Evolutionary conservation across 2,113 vertebrate species (phyloP).

Genomic region (Perca flavescens): DNA sequence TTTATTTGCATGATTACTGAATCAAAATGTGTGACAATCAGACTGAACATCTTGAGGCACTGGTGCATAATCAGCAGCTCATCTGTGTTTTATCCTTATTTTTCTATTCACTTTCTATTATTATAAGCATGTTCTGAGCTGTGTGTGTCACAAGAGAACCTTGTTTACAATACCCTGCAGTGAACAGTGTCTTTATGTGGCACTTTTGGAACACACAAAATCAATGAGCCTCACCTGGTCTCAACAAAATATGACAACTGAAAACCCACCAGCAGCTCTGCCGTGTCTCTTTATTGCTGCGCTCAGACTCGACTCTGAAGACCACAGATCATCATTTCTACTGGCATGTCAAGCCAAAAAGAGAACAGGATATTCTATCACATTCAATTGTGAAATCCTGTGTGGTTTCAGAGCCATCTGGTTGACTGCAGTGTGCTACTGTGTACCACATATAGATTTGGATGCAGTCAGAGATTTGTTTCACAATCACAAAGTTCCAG

Average conservation of each 20-base stretch:
- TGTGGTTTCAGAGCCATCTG: background rate
- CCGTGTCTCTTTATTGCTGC: background rate
- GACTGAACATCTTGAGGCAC: background rate
- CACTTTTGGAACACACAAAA: background rate
- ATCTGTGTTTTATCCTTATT: background rate
- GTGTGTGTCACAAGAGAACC: background rate
- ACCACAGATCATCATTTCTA: background rate
- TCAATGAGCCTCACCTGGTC: background rate
- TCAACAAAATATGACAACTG: background rate
- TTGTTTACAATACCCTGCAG: background rate
- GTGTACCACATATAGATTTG: background rate
- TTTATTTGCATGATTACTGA: background rate
- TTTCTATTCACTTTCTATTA: background rate
- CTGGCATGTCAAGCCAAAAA: background rate
- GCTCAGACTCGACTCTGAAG: background rate
- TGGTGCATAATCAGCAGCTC: background rate
- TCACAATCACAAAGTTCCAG: background rate
- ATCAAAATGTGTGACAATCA: background rate
- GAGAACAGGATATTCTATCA: background rate
- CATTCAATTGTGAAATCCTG: background rate
- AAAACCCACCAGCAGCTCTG: background rate
- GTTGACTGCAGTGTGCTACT: background rate
- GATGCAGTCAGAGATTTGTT: constrained; percentile 3
- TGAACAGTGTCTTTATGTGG: background rate
- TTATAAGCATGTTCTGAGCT: background rate